phyloP scores from a whole-genome alignment of 2,113 vertebrate species.

The Melospiza georgiana region DNA sequence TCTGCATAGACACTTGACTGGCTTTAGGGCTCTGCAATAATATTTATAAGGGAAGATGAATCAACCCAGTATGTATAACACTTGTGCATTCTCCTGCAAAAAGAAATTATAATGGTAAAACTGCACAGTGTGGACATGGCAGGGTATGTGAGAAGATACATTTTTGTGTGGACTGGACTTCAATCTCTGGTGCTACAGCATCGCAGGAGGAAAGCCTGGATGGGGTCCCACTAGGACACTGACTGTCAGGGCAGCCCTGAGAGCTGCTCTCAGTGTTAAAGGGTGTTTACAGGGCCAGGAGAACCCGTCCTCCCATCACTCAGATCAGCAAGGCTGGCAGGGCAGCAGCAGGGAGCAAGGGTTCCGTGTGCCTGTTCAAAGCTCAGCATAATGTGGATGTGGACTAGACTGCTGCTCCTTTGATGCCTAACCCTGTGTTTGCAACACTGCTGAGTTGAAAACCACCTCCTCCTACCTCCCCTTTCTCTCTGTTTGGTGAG shows the following conservation, averaged over 20 bases:
- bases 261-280: neutral
- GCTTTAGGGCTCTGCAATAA: neutral
- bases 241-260: neutral
- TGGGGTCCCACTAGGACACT: neutral
- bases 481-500: neutral
- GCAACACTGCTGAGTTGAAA: neutral
- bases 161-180: neutral
- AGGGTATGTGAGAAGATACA: neutral
- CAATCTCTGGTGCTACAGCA: neutral
- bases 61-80: neutral
- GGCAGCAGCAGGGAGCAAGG: neutral
- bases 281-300: neutral
- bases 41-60: neutral
- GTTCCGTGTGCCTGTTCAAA: neutral
- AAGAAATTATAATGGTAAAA: neutral
- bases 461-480: neutral
- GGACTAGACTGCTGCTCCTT: neutral
- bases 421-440: neutral
- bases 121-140: neutral
- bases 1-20: neutral
- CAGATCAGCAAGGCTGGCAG: neutral
- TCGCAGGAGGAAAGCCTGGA: neutral
- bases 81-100: neutral
- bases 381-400: neutral
- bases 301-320: neutral